Base-by-base conservation (phyloP, 1,140 invertebrate species). In the Drosophila tristis region DNA sequence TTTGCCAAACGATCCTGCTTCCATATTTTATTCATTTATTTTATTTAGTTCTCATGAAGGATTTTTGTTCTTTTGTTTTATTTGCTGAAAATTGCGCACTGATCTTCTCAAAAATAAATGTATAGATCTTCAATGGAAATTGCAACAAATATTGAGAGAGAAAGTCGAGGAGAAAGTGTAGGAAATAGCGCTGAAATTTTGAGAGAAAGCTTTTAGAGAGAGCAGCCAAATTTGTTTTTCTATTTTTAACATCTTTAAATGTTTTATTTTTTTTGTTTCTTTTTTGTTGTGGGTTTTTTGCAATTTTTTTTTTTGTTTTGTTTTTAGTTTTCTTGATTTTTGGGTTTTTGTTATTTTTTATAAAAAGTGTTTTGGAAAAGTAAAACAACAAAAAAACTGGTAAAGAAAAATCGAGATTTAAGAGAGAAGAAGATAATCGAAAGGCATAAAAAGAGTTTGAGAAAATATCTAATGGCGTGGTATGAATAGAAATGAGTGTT, bases 1-100 rank as follows among this genome's bases (percentile, higher is more conserved):
- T 82, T 73, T 82, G 79, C 79, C 71, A 51, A 81, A 79, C 87
- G 90, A 91, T 91, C 90, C 90, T 91, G 90, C 90, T 91, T 91
- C 90, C 85, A 74, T 50, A 87, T 87, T 86, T 91, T 85, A 80
- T 67, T 78, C 70, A 25, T 62, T 67, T 65, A 70, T 44, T 68
- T 44, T 50, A 55, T 72, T 48, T 51, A 67, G 42, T 51, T 74
- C 54, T 61, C 15, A 59, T 87, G 82, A 67, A 72, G 56, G 54
- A 39, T 39, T 39, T 39, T 39, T 39, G 35, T 76, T 53, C 51
- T 50, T 48, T 63, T 65, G 71, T 67, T 60, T 76, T 86, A 66
- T 61, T 77, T 77, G 45, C 66, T 78, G 72, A 72, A 80, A 47
- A 50, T 81, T 81, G 78, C 82, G 78, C 68, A 67, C 60, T 65